Conservation (phyloP, 1,140 invertebrate genomes). For the Drosophila setifemur region DNA sequence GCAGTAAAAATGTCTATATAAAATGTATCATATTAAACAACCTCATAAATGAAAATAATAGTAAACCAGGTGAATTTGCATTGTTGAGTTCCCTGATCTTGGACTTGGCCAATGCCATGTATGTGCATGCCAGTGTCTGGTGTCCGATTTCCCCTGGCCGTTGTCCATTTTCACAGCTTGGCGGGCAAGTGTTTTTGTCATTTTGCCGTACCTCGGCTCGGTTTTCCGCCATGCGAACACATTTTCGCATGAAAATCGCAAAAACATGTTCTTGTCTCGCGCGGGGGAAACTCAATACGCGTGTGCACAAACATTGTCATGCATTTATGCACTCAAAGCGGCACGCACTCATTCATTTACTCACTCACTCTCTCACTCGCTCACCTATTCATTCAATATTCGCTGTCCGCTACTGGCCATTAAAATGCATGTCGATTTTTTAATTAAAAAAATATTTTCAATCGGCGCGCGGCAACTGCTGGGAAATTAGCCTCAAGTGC, state of each 20-base stretch:
- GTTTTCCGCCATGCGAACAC: slow-evolving; percentile 68
- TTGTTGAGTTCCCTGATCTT: slow-evolving; percentile 3
- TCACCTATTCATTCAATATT: slow-evolving; percentile 38
- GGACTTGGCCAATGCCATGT: slow-evolving; percentile 60
- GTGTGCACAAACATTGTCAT: slow-evolving; percentile 61
- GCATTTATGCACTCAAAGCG: slow-evolving; percentile 8
- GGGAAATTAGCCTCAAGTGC: slow-evolving; percentile 73
- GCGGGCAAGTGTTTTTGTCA: slow-evolving; percentile 33
- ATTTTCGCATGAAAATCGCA: slow-evolving; percentile 72
- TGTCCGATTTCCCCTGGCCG: slow-evolving; percentile 42
- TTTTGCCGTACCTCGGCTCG: slow-evolving; percentile 29
- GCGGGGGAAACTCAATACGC: slow-evolving; percentile 66
- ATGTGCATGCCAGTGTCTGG: slow-evolving; percentile 6
- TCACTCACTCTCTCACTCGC: slow-evolving; percentile 1
- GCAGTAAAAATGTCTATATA: no score
- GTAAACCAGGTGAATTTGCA: no score
- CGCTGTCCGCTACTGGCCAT: slow-evolving; percentile 28
- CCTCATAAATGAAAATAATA: no score
- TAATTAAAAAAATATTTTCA: slow-evolving; percentile 67
- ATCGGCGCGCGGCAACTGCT: slow-evolving; percentile 36
- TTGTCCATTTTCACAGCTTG: slow-evolving; percentile 46
- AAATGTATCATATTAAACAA: no score
- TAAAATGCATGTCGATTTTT: slow-evolving; percentile 58
- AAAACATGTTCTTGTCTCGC: slow-evolving; percentile 66
- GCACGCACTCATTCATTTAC: slow-evolving; percentile 21